These are phyloP conservation scores for Harpegnathos saltator DNA, from an alignment of 1,140 invertebrate species.

Conservation along the genomic window DNA sequence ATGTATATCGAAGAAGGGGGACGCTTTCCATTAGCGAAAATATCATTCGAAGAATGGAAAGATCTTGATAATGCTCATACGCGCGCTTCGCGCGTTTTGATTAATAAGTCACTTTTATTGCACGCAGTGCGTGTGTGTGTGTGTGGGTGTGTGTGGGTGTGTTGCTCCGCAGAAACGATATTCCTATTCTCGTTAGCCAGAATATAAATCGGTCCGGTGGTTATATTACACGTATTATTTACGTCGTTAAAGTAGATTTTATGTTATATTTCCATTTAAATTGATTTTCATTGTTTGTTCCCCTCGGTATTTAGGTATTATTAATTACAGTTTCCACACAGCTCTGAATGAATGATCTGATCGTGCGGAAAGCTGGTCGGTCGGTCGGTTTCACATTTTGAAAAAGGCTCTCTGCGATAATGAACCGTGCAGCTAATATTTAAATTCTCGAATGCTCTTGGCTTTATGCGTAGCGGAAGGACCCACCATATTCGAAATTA, in stretches of 20 bases:
- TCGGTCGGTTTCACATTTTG: not conserved
- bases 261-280: slow-evolving; percentile 9
- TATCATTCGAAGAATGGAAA: slow-evolving; percentile 3
- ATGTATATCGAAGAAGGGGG: too few species aligned
- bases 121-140: not conserved
- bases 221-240: slow-evolving; percentile 27
- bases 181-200: slow-evolving; percentile 27
- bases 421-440: not conserved
- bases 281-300: slow-evolving; percentile 23
- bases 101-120: slow-evolving; percentile 10
- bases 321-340: not conserved
- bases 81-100: not conserved
- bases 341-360: not conserved
- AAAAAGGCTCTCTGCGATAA: slow-evolving; percentile 14
- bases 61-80: slow-evolving; percentile 12
- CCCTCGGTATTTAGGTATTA: slow-evolving; percentile 13
- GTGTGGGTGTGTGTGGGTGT: too few species aligned
- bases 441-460: slow-evolving; percentile 4
- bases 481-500: not conserved
- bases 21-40: not conserved
- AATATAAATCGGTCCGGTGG: not conserved
- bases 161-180: not conserved
- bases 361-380: not conserved
- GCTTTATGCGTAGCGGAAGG: not conserved
- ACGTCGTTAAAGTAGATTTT: slow-evolving; percentile 7